Evolutionary conservation across 1,140 invertebrate species (phyloP).

Genomic region (Drosophila fuyamai): DNA sequence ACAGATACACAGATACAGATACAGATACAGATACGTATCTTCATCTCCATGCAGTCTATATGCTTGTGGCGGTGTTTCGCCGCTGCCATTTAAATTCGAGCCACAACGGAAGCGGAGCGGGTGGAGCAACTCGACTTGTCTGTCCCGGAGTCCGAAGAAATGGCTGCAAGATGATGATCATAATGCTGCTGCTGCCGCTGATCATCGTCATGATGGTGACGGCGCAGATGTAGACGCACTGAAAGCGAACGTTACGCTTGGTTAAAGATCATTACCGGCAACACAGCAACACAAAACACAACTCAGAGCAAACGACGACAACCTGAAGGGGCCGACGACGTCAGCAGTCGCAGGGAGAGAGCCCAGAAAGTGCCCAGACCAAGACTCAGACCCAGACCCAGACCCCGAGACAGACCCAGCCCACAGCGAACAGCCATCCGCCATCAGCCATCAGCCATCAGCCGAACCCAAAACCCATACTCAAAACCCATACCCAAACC

Average conservation of each 20-base stretch:
- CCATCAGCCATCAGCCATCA: too few relatives aligned
- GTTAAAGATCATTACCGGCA: constrained; percentile 83
- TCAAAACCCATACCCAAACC: constrained; percentile 14
- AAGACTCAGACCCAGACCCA: constrained; percentile 32
- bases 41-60: not conserved
- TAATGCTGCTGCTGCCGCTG: constrained; percentile 30
- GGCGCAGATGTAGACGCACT: constrained; percentile 82
- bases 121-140: constrained; percentile 36
- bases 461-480: constrained; percentile 15
- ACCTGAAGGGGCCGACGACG: constrained; percentile 54
- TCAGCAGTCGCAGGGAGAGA: constrained; percentile 45
- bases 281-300: constrained; percentile 26
- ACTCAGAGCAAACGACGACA: constrained; percentile 35
- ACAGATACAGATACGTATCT: constrained; percentile 2
- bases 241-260: constrained; percentile 83
- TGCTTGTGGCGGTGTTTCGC: constrained; percentile 28
- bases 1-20: constrained; percentile 3
- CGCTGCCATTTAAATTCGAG: constrained; percentile 65
- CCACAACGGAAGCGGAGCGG: constrained; percentile 33
- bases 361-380: constrained; percentile 25
- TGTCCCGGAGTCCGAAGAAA: constrained; percentile 38
- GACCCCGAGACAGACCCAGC: constrained; percentile 14
- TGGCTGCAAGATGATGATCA: constrained; percentile 64
- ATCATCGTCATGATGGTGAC: constrained; percentile 64
- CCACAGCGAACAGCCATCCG: not conserved